phyloP scores from a whole-genome alignment of 2,113 vertebrate species.

The Sclerurus mexicanus region DNA sequence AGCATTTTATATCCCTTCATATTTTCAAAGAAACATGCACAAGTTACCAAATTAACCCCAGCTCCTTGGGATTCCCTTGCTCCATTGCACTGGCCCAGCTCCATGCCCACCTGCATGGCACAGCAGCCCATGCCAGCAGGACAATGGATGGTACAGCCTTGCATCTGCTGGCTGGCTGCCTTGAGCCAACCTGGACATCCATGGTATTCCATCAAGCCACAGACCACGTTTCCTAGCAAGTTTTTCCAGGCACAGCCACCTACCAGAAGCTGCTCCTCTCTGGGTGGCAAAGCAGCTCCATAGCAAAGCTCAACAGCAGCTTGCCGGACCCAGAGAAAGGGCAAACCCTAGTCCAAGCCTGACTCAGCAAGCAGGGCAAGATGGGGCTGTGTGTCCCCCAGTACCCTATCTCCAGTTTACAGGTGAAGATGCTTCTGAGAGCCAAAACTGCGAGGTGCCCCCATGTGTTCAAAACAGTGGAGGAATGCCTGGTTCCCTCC shows the following conservation, averaged over 20 bases:
- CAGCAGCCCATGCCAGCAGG: neutral
- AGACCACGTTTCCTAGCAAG: neutral
- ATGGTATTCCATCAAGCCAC: neutral
- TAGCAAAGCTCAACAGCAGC: neutral
- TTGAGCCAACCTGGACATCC: accelerated
- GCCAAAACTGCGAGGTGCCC: neutral
- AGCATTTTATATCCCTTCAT: neutral
- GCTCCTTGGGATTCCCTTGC: neutral
- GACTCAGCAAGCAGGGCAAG: neutral
- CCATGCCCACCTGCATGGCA: accelerated
- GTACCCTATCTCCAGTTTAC: neutral
- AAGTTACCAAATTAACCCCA: neutral
- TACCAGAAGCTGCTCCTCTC: neutral
- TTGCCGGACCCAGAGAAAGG: neutral
- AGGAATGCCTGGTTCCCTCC: neutral
- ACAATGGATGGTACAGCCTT: neutral
- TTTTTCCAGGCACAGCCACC: neutral
- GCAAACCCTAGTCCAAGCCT: neutral
- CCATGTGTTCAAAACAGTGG: neutral
- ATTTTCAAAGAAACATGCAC: neutral
- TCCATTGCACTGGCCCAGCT: neutral
- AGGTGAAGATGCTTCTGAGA: neutral
- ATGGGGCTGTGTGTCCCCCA: accelerated
- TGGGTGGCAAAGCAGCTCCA: neutral
- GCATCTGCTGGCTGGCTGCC: accelerated